A percentile compares a stretch with the other conserved stretches of the same genome.
Conservation (phyloP, 2,888 invertebrate species). For the Acronicta aceris region DNA sequence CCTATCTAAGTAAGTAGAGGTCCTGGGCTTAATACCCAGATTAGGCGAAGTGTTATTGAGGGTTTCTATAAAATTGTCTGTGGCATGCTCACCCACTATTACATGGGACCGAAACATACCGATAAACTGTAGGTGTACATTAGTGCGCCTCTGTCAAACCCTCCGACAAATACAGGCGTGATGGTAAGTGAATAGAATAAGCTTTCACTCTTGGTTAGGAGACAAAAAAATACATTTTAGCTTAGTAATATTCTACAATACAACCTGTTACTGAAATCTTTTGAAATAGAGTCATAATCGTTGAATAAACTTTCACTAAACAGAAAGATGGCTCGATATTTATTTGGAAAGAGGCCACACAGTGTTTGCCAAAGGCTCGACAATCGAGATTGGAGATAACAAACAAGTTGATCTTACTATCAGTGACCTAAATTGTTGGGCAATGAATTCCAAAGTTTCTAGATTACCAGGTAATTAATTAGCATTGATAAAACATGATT, state of each 20-base stretch:
- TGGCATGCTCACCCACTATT: too few relatives aligned
- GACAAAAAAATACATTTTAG: background rate
- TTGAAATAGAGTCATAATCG: slow-evolving; percentile 35
- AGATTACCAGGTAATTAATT: background rate
- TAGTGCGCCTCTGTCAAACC: too few relatives aligned
- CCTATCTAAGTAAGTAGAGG: too few relatives aligned
- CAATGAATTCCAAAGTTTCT: slow-evolving; percentile 50
- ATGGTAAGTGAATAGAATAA: too few relatives aligned
- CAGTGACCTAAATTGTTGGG: slow-evolving; percentile 60
- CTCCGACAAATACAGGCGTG: too few relatives aligned
- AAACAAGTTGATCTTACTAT: slow-evolving; percentile 62
- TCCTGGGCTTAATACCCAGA: too few relatives aligned
- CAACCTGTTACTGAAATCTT: background rate
- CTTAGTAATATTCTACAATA: background rate
- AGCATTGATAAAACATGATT: background rate
- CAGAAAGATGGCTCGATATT: slow-evolving; percentile 42
- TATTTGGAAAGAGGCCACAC: slow-evolving; percentile 28
- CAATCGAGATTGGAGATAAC: slow-evolving; percentile 61
- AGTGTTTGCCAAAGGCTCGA: slow-evolving; percentile 58
- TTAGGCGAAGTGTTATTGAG: too few relatives aligned
- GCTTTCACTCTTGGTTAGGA: too few relatives aligned
- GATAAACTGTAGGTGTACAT: too few relatives aligned
- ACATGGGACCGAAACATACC: too few relatives aligned
- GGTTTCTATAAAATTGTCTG: too few relatives aligned
- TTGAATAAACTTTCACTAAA: slow-evolving; percentile 55